Evolutionary conservation across 2,888 invertebrate genomes (phyloP).

Genomic region (Steinernema carpocapsae): DNA sequence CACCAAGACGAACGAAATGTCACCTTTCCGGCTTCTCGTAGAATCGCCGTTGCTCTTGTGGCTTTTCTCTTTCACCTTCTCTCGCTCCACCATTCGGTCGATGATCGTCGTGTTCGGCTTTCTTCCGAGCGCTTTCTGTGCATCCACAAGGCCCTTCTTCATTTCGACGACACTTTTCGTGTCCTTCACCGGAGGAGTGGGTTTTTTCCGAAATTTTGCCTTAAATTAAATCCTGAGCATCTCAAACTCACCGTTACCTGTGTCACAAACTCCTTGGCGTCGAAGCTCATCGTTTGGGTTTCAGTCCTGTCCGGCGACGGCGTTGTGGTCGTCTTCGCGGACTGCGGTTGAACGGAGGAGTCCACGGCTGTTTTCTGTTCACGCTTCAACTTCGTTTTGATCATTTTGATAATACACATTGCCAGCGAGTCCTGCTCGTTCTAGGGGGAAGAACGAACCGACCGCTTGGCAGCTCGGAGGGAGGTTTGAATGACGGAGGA

Average conservation of each 20-base stretch:
- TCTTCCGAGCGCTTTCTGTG: constrained; percentile 4
- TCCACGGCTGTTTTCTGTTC: not conserved
- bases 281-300: too few relatives aligned
- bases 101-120: constrained; percentile 24
- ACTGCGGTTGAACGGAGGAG: not conserved
- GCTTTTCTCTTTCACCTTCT: not conserved
- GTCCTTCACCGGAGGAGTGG: not conserved
- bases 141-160: constrained; percentile 4
- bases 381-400: not conserved
- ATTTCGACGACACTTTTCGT: not conserved
- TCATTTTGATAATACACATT: constrained; percentile 31
- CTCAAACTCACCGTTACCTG: too few relatives aligned
- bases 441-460: not conserved
- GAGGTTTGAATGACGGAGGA: too few relatives aligned
- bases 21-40: constrained; percentile 1
- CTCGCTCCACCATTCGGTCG: constrained; percentile 9
- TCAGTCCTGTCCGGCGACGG: not conserved
- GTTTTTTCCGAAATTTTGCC: not conserved
- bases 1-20: not conserved
- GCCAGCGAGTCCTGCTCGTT: not conserved
- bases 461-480: not conserved
- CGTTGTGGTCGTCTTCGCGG: not conserved
- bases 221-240: too few relatives aligned
- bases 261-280: too few relatives aligned
- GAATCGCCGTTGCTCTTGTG: not conserved